Percentiles rank a stretch among this genome's conserved stretches.
Evolutionary conservation across 2,888 invertebrate genomes (phyloP).

Genomic region (Melanostoma scalare): DNA sequence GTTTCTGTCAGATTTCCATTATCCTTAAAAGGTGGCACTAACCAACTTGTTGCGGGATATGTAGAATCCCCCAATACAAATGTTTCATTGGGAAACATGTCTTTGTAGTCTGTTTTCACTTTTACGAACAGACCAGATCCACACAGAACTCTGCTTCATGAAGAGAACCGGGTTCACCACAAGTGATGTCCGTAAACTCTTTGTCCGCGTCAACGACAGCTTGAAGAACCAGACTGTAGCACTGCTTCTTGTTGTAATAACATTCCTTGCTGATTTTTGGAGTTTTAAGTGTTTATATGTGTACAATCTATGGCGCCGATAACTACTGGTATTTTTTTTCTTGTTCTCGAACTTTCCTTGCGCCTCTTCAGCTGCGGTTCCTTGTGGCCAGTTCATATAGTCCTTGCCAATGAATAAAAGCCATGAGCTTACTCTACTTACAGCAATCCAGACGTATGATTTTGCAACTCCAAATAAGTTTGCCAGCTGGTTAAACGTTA

Average conservation of each 20-base stretch:
- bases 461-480: conserved; percentile 57
- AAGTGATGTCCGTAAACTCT: conserved; percentile 74
- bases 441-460: conserved; percentile 51
- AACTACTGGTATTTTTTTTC: conserved; percentile 44
- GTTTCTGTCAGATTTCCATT: conserved; percentile 68
- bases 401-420: conserved; percentile 53
- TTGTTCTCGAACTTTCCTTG: conserved; percentile 26
- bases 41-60: conserved; percentile 73
- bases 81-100: conserved; percentile 40
- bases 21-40: conserved; percentile 76
- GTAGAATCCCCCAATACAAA: conserved; percentile 57
- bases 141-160: conserved; percentile 74
- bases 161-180: conserved; percentile 75
- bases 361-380: neutral
- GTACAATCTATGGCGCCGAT: no score
- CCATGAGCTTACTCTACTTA: conserved; percentile 46
- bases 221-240: conserved; percentile 74
- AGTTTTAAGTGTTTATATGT: no score
- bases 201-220: conserved; percentile 75
- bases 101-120: neutral
- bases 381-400: conserved; percentile 67
- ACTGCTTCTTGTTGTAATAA: conserved; percentile 71
- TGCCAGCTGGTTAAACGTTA: conserved; percentile 49
- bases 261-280: conserved; percentile 57
- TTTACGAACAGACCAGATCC: conserved; percentile 57